Percentiles rank a stretch among this genome's conserved stretches.
Conservation (phyloP, 2,888 invertebrate genomes). For the Nasonovia ribisnigri region DNA sequence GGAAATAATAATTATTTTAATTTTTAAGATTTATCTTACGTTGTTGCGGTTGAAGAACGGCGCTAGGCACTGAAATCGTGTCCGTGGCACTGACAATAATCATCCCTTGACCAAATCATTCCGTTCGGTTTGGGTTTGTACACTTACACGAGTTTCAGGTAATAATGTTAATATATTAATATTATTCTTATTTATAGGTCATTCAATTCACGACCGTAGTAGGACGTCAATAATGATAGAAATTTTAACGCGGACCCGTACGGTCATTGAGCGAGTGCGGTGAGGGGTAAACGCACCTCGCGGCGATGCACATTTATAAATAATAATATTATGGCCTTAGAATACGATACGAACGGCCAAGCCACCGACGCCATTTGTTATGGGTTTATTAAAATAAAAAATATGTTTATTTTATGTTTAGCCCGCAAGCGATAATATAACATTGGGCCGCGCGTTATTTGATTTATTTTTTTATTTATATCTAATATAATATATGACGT, state of each 20-base stretch:
- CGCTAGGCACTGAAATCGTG: not conserved
- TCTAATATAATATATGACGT: not conserved
- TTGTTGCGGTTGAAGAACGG: not conserved
- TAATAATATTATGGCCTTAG: not conserved
- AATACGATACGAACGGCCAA: not conserved
- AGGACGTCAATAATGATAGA: not conserved
- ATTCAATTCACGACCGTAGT: not conserved
- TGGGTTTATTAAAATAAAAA: constrained; percentile 17
- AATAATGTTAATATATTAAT: not conserved
- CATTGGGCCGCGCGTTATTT: not conserved
- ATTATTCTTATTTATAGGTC: not conserved
- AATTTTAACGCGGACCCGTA: not conserved
- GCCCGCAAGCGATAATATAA: not conserved
- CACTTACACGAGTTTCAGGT: not conserved
- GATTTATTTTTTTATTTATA: constrained; percentile 8
- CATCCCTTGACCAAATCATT: not conserved
- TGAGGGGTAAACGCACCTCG: not conserved
- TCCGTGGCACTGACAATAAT: not conserved
- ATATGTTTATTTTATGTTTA: not conserved
- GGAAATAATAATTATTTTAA: not conserved
- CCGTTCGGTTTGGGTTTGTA: not conserved
- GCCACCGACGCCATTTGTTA: not conserved
- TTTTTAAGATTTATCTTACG: not conserved
- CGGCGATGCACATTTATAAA: not conserved
- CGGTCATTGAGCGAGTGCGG: not conserved